These are phyloP conservation scores for Bucorvus abyssinicus DNA, from an alignment of 2,797 vertebrate genomes.

Conservation along the genomic window DNA sequence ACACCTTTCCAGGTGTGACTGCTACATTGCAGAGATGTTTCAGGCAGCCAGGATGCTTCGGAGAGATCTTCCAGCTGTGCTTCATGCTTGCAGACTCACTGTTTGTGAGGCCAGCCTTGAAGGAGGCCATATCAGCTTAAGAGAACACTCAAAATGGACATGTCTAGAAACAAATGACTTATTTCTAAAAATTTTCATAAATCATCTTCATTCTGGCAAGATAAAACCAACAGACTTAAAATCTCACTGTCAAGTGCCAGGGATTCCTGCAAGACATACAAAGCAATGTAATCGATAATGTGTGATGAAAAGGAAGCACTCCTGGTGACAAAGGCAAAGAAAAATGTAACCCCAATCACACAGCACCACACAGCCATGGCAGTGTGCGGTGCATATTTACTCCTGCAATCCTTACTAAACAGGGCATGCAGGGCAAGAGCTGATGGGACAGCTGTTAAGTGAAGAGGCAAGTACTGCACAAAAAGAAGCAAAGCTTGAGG, in stretches of 20 bases:
- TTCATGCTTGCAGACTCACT: not conserved
- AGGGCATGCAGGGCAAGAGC: not conserved
- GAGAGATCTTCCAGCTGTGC: not conserved
- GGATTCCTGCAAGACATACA: not conserved
- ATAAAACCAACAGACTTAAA: not conserved
- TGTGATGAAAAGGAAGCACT: not conserved
- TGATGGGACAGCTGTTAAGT: not conserved
- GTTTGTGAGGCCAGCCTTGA: not conserved
- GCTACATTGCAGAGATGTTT: not conserved
- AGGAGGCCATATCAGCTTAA: not conserved
- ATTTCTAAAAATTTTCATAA: not conserved
- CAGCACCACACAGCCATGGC: accelerated
- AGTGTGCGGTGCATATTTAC: not conserved
- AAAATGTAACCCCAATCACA: not conserved
- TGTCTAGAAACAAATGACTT: not conserved
- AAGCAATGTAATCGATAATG: not conserved
- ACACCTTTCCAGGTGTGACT: not conserved
- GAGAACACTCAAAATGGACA: not conserved
- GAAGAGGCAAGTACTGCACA: not conserved
- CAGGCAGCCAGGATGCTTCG: not conserved
- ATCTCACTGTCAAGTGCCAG: not conserved
- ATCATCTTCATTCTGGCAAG: not conserved
- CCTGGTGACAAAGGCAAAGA: not conserved
- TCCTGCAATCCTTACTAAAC: not conserved
- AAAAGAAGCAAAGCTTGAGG: not conserved